Percentiles rank a stretch among this genome's conserved stretches.
These are phyloP conservation scores for Bombus waltoni DNA, from an alignment of 1,140 invertebrate species.

Conservation along the genomic window DNA sequence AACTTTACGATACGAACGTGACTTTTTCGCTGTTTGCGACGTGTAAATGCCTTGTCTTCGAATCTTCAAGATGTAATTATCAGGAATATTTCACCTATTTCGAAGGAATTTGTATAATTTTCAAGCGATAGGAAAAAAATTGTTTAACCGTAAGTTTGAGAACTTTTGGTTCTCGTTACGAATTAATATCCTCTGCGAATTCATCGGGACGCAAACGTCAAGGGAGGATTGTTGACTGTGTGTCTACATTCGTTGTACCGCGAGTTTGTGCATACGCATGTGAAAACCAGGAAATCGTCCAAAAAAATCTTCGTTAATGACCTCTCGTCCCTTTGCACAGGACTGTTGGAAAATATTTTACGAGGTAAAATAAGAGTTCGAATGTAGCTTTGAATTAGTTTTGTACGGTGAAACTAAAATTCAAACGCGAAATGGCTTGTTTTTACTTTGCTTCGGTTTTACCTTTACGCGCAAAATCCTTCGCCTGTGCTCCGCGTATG, in stretches of 20 bases:
- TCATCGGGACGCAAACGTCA: neutral
- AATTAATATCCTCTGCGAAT: neutral
- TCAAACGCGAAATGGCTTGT: neutral
- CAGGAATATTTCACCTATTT: neutral
- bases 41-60: neutral
- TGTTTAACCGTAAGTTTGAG: neutral
- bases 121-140: neutral
- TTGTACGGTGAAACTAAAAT: neutral
- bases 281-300: neutral
- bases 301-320: neutral
- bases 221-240: neutral
- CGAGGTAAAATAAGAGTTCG: neutral
- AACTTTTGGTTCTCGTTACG: neutral
- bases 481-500: neutral
- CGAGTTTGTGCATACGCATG: neutral
- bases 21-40: too few species aligned
- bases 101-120: neutral
- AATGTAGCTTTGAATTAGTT: neutral
- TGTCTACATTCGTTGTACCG: neutral
- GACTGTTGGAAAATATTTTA: neutral
- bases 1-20: constrained; percentile 14
- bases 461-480: neutral
- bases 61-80: neutral
- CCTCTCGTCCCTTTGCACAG: neutral
- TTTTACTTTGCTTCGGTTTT: neutral